phyloP scores from a whole-genome alignment of 2,888 invertebrate species.

The Sabellastarte sp. region DNA sequence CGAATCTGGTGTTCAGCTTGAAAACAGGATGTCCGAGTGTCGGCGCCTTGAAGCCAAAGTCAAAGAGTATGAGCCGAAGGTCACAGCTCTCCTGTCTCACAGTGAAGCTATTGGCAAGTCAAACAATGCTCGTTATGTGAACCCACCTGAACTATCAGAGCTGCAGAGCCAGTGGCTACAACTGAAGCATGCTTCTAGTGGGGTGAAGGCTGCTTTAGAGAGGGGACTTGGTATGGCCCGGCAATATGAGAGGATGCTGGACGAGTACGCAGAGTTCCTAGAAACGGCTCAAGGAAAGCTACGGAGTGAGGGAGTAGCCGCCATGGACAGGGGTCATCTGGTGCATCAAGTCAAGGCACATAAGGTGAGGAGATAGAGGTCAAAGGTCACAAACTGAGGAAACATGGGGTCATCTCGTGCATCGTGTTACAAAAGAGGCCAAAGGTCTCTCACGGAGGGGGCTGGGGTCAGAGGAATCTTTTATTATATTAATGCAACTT shows the following conservation, averaged over 20 bases:
- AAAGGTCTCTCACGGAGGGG: too few relatives aligned
- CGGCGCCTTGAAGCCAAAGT: constrained; percentile 33
- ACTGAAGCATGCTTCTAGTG: too few relatives aligned
- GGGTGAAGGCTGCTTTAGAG: background rate
- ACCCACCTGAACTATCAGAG: constrained; percentile 40
- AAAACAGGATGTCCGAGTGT: constrained; percentile 35
- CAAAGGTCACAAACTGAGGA: too few relatives aligned
- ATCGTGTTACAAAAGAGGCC: too few relatives aligned
- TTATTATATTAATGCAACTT: too few relatives aligned
- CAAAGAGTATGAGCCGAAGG: constrained; percentile 40
- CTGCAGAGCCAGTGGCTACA: constrained; percentile 44
- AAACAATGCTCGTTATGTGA: too few relatives aligned
- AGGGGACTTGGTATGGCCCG: constrained; percentile 37
- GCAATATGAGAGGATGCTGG: constrained; percentile 53
- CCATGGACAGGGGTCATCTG: constrained; percentile 46
- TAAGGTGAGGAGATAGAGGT: too few relatives aligned
- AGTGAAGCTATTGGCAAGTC: too few relatives aligned
- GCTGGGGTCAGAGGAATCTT: too few relatives aligned
- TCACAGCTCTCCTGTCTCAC: constrained; percentile 27
- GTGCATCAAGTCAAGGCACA: constrained; percentile 49
- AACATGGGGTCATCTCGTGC: too few relatives aligned
- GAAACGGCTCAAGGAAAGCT: constrained; percentile 53
- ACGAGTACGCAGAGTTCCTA: constrained; percentile 51
- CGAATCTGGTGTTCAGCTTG: constrained; percentile 29
- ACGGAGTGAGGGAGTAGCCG: constrained; percentile 31